Evolutionary conservation across 2,113 vertebrate genomes (phyloP).

Genomic region (Deroptyus accipitrinus): DNA sequence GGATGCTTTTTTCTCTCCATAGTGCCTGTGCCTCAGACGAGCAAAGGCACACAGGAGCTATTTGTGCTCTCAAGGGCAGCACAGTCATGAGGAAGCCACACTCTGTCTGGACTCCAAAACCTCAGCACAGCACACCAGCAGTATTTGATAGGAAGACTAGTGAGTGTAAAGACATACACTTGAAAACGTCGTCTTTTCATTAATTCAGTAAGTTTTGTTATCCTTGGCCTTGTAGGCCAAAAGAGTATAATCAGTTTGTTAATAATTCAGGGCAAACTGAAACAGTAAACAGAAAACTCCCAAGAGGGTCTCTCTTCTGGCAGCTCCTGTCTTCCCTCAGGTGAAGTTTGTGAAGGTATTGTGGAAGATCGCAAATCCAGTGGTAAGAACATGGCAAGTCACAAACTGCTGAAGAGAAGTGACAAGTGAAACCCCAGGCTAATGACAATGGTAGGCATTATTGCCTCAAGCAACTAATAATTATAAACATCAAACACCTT

Average conservation of each 20-base stretch:
- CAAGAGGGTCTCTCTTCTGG: not conserved
- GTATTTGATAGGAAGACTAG: not conserved
- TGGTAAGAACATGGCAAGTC: not conserved
- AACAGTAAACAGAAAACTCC: not conserved
- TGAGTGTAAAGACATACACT: not conserved
- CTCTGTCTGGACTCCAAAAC: not conserved
- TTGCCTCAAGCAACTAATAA: not conserved
- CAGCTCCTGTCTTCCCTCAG: not conserved
- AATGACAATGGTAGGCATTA: not conserved
- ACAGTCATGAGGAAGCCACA: fast-evolving
- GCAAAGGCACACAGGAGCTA: not conserved
- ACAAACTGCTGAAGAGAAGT: not conserved
- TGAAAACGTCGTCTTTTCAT: not conserved
- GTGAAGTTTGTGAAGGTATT: not conserved
- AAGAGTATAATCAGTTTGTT: not conserved
- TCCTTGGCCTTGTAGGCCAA: not conserved
- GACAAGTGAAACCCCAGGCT: not conserved
- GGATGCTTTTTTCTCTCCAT: not conserved
- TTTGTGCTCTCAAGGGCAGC: not conserved
- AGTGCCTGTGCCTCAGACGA: not conserved
- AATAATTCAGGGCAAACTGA: not conserved
- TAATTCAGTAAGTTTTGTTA: not conserved
- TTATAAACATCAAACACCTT: not conserved
- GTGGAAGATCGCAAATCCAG: not conserved
- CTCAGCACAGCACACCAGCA: not conserved